phyloP scores from a whole-genome alignment of 2,888 invertebrate genomes.

The Selenia dentaria region DNA sequence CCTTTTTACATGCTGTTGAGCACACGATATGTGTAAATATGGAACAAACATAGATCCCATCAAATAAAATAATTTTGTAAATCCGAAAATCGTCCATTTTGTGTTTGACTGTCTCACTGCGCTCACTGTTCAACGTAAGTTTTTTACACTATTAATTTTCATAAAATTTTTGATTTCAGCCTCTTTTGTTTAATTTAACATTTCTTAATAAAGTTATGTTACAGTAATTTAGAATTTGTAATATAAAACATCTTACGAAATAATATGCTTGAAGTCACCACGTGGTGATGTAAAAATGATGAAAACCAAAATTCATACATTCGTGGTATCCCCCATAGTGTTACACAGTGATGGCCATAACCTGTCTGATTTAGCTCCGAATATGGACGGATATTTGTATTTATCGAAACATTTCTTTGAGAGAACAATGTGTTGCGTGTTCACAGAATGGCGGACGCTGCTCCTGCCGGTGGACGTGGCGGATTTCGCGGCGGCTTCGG shows the following conservation, averaged over 20 bases:
- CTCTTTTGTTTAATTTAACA: not conserved
- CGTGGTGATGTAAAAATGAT: conserved; percentile 68
- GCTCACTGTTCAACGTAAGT: conserved; percentile 80
- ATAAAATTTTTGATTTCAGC: not conserved
- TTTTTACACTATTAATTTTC: not conserved
- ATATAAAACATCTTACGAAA: too few relatives aligned
- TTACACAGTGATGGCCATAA: conserved; percentile 74
- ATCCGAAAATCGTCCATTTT: conserved; percentile 72
- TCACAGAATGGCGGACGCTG: conserved; percentile 97
- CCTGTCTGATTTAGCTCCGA: conserved; percentile 63
- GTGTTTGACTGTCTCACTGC: conserved; percentile 68
- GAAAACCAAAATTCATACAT: conserved; percentile 66
- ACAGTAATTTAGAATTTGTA: too few relatives aligned
- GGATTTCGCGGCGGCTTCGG: conserved; percentile 96
- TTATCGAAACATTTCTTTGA: not conserved
- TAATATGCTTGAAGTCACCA: conserved; percentile 41
- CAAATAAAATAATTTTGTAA: too few relatives aligned
- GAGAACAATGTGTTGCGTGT: conserved; percentile 31
- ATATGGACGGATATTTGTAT: not conserved
- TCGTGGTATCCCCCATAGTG: conserved; percentile 82
- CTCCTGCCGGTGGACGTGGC: conserved; percentile 97
- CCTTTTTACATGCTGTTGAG: too few relatives aligned
- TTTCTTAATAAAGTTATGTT: too few relatives aligned
- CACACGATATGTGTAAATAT: too few relatives aligned
- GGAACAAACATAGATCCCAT: too few relatives aligned